Base-by-base conservation (phyloP, 1,140 invertebrate species). In the Drosophila murphyi region DNA sequence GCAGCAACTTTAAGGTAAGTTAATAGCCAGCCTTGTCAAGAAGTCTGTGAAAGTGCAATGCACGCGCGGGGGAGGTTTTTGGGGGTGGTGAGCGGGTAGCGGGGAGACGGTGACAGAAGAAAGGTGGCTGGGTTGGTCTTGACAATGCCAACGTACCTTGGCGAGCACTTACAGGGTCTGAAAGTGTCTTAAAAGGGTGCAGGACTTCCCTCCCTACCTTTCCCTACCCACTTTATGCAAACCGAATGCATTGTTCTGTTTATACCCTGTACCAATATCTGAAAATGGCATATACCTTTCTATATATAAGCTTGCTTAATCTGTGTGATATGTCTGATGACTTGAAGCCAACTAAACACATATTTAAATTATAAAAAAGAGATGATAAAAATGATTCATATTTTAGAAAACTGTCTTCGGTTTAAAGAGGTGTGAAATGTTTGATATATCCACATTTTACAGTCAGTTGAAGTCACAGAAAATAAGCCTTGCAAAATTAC, bases 1-100 rank as follows among this genome's bases (percentile, higher is more conserved):
- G 28, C 4, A 35, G 57, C 50, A 70, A 71, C 60, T 71, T 74
- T 32, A 70, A 69, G 72, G 72, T 74, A 74, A 70, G 72, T 70
- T 43, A 62, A 62, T 59, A 72, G 37, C 34, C 50, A 4, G 3
- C 6, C 2, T 5, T 37, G 10, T 4, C 10, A 43, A 43, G 39
- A 20, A 52, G n/a, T 20, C 48, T 29, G 56, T 12, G n/a, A 34
- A 47, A 59, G 29, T 59, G 56, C 56, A 45, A 45, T 37, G 12
- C 34, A 35, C 32, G 51, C 32, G 12, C 2, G 12, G 3, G 8
- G 41, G 5, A 12, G 37, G 55, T n/a, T 3, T 3, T 12, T 2
- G 12, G 12, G 8, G 1, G 0, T 35, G 20, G 20, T 20, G 20
- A 20, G 20, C 1, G 20, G 20, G 20, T 20, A 20, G 20, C 20